Evolutionary conservation across 2,797 vertebrate genomes (phyloP).

Genomic region (Eptatretus atami): DNA sequence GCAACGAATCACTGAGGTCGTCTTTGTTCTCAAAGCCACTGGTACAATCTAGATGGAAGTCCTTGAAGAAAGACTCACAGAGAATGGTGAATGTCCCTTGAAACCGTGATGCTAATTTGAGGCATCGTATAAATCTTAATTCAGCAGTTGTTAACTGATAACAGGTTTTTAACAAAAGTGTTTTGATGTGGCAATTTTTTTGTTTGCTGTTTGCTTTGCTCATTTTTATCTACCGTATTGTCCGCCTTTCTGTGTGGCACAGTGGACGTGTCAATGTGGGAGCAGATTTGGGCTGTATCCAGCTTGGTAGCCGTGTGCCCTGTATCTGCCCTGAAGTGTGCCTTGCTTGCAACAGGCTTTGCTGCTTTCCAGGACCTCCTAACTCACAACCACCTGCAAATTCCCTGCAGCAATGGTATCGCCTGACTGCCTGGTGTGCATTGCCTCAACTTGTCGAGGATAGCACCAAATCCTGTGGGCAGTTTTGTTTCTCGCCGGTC

Average conservation of each 20-base stretch:
- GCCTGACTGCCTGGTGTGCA: constrained; percentile 27
- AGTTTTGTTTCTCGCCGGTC: too few relatives aligned
- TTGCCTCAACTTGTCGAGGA: too few relatives aligned
- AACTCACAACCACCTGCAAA: constrained; percentile 56
- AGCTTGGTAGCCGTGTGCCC: constrained; percentile 79
- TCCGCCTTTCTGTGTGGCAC: constrained; percentile 12
- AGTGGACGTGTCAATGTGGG: constrained; percentile 89
- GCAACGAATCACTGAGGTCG: constrained; percentile 97
- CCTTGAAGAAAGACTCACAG: constrained; percentile 94
- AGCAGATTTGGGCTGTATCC: constrained; percentile 76
- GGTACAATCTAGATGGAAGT: constrained; percentile 99
- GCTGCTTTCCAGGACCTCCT: constrained; percentile 95
- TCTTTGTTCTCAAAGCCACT: constrained; percentile 94
- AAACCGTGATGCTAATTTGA: neutral
- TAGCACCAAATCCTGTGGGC: too few relatives aligned
- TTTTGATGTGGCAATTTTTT: neutral
- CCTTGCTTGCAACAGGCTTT: constrained; percentile 77
- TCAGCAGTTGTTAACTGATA: neutral
- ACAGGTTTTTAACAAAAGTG: neutral
- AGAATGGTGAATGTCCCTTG: constrained; percentile 48
- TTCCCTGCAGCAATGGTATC: constrained; percentile 88
- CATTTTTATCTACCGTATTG: neutral
- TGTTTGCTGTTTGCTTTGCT: neutral
- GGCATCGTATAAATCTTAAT: neutral
- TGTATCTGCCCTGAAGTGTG: constrained; percentile 83